phyloP scores from a whole-genome alignment of 2,797 vertebrate genomes.

The Heterohyrax brucei region DNA sequence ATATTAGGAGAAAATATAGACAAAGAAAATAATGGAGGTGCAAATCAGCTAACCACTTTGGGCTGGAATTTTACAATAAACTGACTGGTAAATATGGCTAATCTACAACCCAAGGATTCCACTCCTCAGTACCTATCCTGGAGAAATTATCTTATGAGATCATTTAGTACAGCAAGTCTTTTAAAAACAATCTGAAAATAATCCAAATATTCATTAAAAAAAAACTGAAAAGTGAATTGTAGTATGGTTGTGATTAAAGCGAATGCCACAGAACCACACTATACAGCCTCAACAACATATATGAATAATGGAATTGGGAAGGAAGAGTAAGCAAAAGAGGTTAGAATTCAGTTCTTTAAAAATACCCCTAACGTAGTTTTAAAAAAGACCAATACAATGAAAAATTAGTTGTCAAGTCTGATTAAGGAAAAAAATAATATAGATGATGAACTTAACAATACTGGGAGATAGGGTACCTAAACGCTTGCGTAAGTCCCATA shows the following conservation, averaged over 20 bases:
- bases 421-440: constrained; percentile 3
- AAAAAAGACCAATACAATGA: background rate
- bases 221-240: background rate
- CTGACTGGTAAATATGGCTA: background rate
- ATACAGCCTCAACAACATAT: background rate
- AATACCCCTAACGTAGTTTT: background rate
- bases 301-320: background rate
- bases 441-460: background rate
- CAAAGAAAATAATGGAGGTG: background rate
- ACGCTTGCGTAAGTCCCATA: background rate
- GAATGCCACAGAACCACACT: background rate
- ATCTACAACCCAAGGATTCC: background rate
- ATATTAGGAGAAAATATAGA: background rate
- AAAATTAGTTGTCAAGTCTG: background rate
- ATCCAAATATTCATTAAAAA: background rate
- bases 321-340: background rate
- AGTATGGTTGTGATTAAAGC: background rate
- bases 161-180: background rate
- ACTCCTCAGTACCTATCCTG: background rate
- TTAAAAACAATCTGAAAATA: background rate
- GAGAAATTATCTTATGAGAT: background rate
- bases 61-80: background rate
- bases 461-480: background rate
- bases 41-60: background rate
- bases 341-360: constrained; percentile 6